Base-by-base conservation (phyloP, 2,797 vertebrate genomes). In the Chelmon rostratus region DNA sequence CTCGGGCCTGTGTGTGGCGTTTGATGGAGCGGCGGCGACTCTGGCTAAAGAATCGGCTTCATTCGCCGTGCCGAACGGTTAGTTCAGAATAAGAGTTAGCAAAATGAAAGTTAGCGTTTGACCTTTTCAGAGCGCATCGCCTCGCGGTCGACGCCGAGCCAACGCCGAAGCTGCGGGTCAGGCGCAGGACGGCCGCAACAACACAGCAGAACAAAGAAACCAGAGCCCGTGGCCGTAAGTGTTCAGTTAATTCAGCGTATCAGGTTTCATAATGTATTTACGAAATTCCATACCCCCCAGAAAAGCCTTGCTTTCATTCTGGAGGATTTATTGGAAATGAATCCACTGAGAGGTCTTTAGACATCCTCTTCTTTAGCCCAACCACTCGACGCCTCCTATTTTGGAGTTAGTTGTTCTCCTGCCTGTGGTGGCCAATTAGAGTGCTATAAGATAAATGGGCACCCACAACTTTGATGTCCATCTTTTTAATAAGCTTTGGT, bases 401-500 rank as follows among this genome's bases (percentile, higher is more conserved):
- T 94, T 91, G 88, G 89, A 94, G 88, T 91, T 89, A 90, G 92
- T 94, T 93, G 93, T 93, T 93, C 86, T 84, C 89, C 73, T 90
- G 93, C 93, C 93, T 94, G 92, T 91, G 93, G 92, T 93, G 94
- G 93, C 94, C 94, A 95, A 96, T 95, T 95, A 95, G 92, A 92
- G 92, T 44, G 85, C 85, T 63, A 84, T 90, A 91, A 94, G 92
- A 95, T 94, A 94, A 94, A 95, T 95, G 93, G 88, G 86, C 80
- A 53, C 78, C 86, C 86, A 33, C 92, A 90, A 94, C 93, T 95
- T 93, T 94, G 93, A 93, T 94, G 94, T 95, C 94, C 93, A 89
- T 95, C 93, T 95, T 94, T 95, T 95, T 95, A 94, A 95, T 95
- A 95, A 94, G 94, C 95, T 95, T 96, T 95, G 92, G 89, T 94